Base-by-base conservation (phyloP, 2,888 invertebrate genomes). In the Crepidodera aurea region DNA sequence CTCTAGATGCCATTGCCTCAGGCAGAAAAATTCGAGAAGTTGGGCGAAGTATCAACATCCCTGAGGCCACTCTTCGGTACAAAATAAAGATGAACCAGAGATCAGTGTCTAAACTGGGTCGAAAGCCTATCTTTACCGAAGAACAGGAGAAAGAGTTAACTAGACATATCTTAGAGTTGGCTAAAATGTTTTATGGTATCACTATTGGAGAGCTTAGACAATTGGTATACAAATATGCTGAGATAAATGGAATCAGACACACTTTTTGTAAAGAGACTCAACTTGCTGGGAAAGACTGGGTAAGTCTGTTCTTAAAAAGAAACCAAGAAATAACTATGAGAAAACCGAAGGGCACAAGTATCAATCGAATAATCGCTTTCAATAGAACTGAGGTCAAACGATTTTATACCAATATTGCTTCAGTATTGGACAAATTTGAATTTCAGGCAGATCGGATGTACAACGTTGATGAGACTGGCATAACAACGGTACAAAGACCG, bases 281-380 rank as follows among this genome's bases (percentile, higher is more conserved):
- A 37, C 13, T 37, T 13, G 13, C 37, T 37, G 12, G 37, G 13
- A 37, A 15, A 37, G 37, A 37, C 37, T 37, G 13, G 15, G 37
- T 37, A 37, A 37, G 15, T 37, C 13, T 37, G 37, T 37, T 37
- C 13, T 15, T 37, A 37, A 37, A 48, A 48, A 12, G 58, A 4
- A 60, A 71, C 19, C 10, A 13, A 18, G 69, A 69, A 34, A 16
- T 73, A 44, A 60, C 67, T 22, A 40, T 74, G 8, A 34, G 54
- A 39, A 53, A 53, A 34, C 37, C 25, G 12, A 48, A 62, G 46
- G 53, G 51, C 39, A 73, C 70, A 6, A 73, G 71, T 51, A 58
- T 69, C 42, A 69, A 69, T 2, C 51, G 73, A 62, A 50, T 53
- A 8, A 71, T 63, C n/a, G 69, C 60, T 6, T 76, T 76, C 44